Percentiles rank a stretch among this genome's conserved stretches.
These are phyloP conservation scores for Aphelenchoides avenae DNA, from an alignment of 1,140 invertebrate species.

Conservation along the genomic window DNA sequence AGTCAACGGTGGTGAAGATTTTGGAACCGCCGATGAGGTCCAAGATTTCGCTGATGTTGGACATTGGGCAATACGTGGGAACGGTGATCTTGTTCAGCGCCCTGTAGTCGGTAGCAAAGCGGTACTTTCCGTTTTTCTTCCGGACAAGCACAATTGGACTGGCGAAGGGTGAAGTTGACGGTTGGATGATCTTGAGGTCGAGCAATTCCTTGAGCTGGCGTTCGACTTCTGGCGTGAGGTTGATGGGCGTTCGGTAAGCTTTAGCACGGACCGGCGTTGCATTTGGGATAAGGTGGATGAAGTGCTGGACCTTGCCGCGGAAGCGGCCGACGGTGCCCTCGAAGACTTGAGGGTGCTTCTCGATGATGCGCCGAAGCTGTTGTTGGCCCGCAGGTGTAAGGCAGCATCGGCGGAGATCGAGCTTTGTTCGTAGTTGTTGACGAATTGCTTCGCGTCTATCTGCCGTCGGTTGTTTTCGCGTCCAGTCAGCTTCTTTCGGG, in stretches of 20 bases:
- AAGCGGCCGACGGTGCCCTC: constrained; percentile 11
- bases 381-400: background rate
- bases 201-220: constrained; percentile 30
- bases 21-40: constrained; percentile 8
- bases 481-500: constrained; percentile 8
- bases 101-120: constrained; percentile 29
- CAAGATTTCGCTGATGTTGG: constrained; percentile 3
- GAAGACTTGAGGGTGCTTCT: background rate
- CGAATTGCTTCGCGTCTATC: background rate
- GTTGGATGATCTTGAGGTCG: constrained; percentile 18
- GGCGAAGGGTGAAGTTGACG: constrained; percentile 14
- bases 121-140: constrained; percentile 20
- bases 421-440: no score
- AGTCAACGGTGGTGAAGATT: constrained; percentile 5
- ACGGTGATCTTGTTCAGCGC: constrained; percentile 8
- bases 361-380: background rate
- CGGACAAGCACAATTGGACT: constrained; percentile 24
- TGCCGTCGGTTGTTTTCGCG: background rate
- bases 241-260: constrained; percentile 4
- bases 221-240: constrained; percentile 17
- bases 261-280: background rate
- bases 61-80: constrained; percentile 6
- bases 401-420: background rate
- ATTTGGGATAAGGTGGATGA: background rate
- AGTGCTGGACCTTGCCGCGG: constrained; percentile 13